Base-by-base conservation (phyloP, 1,140 invertebrate species). In the Meloidogyne floridensis region DNA sequence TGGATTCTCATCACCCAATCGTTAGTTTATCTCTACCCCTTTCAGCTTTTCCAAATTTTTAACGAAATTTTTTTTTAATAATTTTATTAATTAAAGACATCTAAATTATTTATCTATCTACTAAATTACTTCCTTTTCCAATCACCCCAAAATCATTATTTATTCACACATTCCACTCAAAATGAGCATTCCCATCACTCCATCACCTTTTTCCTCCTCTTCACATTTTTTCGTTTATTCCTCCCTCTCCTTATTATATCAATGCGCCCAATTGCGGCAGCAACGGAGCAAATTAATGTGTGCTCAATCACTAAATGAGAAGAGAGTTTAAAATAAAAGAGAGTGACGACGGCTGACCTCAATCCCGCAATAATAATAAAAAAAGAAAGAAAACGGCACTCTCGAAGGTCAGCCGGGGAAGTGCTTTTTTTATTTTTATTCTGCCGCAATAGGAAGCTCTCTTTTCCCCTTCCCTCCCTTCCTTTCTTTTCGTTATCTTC, bases 231-330 rank as follows among this genome's bases (percentile, higher is more conserved):
- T 47, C 54, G 18, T 18, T 43, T 15, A 47, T 32, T 65, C 51
- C n/a, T 77, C 59, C 18, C 15, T 42, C 47, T 47, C 47, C 47
- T 11, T 20, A 43, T 51, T 71, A 72, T 71, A 71, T 79, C 43
- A 79, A 71, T 79, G 77, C 77, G 77, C 59, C 59, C 59, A 72
- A 79, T 69, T 54, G 54, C 77, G 65, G 53, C 77, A 72, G 59
- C 18, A 74, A 74, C 54, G 77, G 65, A 69, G 77, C 77, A 79
- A 79, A 79, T 79, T 79, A 79, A 79, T 79, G 77, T 65, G 77
- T 56, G 53, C 77, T 79, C 77, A 69, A 79, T 79, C 77, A 71
- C 47, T 51, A 54, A 65, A 51, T 65, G 32, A 56, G 42, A 69
- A 69, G n/a, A 69, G 9, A 51, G 8, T 51, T 71, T 71, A 65